These are phyloP conservation scores for Hirudinaria manillensis DNA, from an alignment of 2,888 invertebrate genomes.

Conservation along the genomic window DNA sequence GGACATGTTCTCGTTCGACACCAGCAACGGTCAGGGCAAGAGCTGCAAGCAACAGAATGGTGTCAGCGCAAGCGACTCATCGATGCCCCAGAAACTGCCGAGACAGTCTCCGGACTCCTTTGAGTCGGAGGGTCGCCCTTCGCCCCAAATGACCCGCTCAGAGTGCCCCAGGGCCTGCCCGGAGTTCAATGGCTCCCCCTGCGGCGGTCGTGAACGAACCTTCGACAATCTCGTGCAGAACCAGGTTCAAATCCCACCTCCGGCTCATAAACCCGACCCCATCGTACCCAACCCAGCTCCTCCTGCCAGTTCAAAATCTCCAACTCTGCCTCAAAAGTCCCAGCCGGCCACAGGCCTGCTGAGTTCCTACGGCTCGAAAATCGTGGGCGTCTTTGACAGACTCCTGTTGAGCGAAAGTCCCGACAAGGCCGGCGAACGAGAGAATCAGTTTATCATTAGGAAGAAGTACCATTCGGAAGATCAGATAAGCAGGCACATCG, in stretches of 20 bases:
- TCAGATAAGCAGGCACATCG: not conserved
- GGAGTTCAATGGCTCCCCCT: not conserved
- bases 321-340: not conserved
- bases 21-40: conserved; percentile 10
- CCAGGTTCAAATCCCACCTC: not conserved
- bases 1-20: conserved; percentile 13
- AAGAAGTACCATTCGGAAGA: conserved; percentile 17
- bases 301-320: not conserved
- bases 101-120: not conserved
- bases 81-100: not conserved
- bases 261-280: not conserved
- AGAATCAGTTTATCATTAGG: not conserved
- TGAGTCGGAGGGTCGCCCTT: not conserved
- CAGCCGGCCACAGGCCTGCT: conserved; percentile 21
- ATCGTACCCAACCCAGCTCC: not conserved
- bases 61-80: not conserved
- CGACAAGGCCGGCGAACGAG: not conserved
- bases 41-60: not conserved
- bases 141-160: not conserved
- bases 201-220: no score
- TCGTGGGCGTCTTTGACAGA: conserved; percentile 22
- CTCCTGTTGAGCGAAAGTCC: not conserved
- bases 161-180: not conserved
- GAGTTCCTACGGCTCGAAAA: conserved; percentile 18
- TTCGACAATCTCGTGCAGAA: not conserved